A percentile compares a stretch with the other conserved stretches of the same genome.
phyloP scores from a whole-genome alignment of 2,888 invertebrate species.

The Ernsta delagoae region DNA sequence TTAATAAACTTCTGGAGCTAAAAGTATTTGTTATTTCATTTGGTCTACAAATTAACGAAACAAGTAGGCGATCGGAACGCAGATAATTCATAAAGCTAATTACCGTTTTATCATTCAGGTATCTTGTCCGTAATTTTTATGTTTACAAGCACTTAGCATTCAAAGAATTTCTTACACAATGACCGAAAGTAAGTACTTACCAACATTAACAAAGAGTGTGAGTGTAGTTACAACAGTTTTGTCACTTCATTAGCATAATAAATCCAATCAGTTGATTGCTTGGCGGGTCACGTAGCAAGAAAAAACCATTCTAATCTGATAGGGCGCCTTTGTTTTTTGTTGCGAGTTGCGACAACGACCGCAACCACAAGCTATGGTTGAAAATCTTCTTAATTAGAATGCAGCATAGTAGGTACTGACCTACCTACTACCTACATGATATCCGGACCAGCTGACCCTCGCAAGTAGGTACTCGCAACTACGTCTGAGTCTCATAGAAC shows the following conservation, averaged over 20 bases:
- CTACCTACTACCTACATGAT: too few species aligned
- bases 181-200: neutral
- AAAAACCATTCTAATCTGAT: conserved; percentile 40
- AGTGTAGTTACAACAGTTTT: conserved; percentile 7
- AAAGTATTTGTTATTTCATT: neutral
- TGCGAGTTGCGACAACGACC: conserved; percentile 35
- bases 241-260: conserved; percentile 11
- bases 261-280: conserved; percentile 17
- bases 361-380: conserved; percentile 13
- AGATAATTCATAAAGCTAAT: neutral
- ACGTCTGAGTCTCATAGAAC: too few species aligned
- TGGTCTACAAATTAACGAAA: neutral
- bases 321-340: conserved; percentile 40
- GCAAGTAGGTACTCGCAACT: too few species aligned
- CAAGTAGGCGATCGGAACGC: neutral
- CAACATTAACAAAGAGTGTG: conserved; percentile 4
- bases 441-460: too few species aligned
- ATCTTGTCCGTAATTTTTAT: neutral
- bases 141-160: neutral
- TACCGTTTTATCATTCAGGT: neutral
- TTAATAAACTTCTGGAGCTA: too few species aligned
- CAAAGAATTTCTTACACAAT: neutral
- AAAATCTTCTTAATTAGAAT: conserved; percentile 19
- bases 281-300: conserved; percentile 24
- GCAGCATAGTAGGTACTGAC: neutral